These are phyloP conservation scores for Pachydiplax longipennis DNA, from an alignment of 2,888 invertebrate species.

Conservation along the genomic window DNA sequence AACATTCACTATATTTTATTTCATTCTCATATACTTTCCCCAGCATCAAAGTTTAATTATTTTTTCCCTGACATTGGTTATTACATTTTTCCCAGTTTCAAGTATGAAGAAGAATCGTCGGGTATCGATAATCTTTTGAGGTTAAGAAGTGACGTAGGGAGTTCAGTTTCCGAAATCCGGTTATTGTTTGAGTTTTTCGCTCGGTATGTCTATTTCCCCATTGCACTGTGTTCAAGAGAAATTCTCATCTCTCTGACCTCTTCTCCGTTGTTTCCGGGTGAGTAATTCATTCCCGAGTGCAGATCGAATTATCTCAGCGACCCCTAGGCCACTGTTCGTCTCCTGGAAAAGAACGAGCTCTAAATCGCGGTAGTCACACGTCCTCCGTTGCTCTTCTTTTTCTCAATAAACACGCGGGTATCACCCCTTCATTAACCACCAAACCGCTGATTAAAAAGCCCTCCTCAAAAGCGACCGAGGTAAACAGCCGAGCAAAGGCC, in stretches of 20 bases:
- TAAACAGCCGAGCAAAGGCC: not conserved
- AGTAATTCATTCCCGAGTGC: not conserved
- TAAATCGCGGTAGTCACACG: not conserved
- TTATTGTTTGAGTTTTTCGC: too few relatives aligned
- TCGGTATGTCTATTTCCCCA: too few relatives aligned
- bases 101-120: too few relatives aligned
- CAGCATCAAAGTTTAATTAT: too few relatives aligned
- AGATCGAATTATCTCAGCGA: not conserved
- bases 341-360: not conserved
- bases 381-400: not conserved
- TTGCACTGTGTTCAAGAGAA: too few relatives aligned
- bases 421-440: not conserved
- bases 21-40: too few relatives aligned
- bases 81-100: too few relatives aligned
- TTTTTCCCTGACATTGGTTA: too few relatives aligned
- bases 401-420: not conserved
- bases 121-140: too few relatives aligned
- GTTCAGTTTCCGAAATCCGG: too few relatives aligned
- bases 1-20: too few relatives aligned
- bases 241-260: not conserved
- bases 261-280: not conserved
- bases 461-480: not conserved
- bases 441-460: not conserved
- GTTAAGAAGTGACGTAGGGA: too few relatives aligned
- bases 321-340: not conserved